Base-by-base conservation (phyloP, 2,113 vertebrate species). In the Mola mola region DNA sequence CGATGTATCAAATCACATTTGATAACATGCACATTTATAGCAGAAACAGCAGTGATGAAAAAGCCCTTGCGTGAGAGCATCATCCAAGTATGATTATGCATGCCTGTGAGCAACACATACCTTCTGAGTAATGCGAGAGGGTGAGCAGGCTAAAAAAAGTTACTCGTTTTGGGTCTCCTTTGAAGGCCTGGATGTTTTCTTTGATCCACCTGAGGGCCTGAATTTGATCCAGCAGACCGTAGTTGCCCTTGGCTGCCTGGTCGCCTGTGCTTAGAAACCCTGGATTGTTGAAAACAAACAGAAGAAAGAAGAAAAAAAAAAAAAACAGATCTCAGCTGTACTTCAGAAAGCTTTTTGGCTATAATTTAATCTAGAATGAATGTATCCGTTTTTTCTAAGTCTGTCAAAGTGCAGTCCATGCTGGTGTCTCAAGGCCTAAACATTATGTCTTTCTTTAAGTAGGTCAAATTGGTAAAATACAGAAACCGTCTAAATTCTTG, bases 251-350 rank as follows among this genome's bases (percentile, higher is more conserved):
- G 72, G 97, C 96, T 1, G 96, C 96, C 89, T 97, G 96, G 86
- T 99, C 96, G 0, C 97, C 97, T 19, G 97, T 99, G 83, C 96
- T 98, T 52, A 99, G 82, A 78, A 99, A 99, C 25, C 97, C 96
- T 99, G 50, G n/a, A 75, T 60, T 8, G 60, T 73, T 12, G 53
- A 48, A 80, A 50, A 77, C 8, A 80, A 40, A 67, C 17, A 38
- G n/a, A 8, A 56, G 22, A 6, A 38, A 7, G 44, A 33, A 68
- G n/a, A n/a, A n/a, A n/a, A n/a, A n/a, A n/a, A n/a, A 28, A 13
- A 34, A 34, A 20, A 28, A 21, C 5, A 69, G 10, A 64, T n/a
- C 2, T 57, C 3, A 46, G 2, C 15, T 59, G 63, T 13, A 36
- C 13, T 43, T 21, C 21, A 13, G n/a, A 22, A 15, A 60, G 21